Evolutionary conservation across 2,113 vertebrate species (phyloP).

Genomic region (Phrynosoma blainvillii): DNA sequence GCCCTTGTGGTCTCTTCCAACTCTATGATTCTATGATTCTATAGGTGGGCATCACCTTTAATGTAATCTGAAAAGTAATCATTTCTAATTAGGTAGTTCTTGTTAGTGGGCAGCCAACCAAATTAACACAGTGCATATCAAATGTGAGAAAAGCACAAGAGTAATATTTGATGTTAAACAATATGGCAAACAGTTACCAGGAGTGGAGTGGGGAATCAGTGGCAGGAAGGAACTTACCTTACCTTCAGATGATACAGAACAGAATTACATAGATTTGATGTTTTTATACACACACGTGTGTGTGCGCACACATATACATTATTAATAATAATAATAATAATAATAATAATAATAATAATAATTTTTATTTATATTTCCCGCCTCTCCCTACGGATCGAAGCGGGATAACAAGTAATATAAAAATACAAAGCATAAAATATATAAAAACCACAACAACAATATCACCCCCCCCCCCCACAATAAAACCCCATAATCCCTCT

Average conservation of each 20-base stretch:
- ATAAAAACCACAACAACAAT: no score
- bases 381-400: no score
- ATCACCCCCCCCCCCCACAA: no score
- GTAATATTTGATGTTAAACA: background rate
- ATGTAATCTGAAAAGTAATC: conserved; percentile 42
- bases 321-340: no score
- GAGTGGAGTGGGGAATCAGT: background rate
- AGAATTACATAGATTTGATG: background rate
- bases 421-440: no score
- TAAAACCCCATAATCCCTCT: no score
- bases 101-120: conserved; percentile 29
- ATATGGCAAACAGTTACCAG: background rate
- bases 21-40: background rate
- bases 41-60: conserved; percentile 8
- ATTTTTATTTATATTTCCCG: no score
- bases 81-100: conserved; percentile 35
- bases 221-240: background rate
- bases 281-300: no score
- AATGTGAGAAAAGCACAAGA: conserved; percentile 14
- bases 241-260: background rate
- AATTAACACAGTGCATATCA: background rate
- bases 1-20: no score
- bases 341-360: no score
- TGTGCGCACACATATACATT: no score
- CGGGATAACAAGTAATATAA: no score